Base-by-base conservation (phyloP, 35 echinoderm and acorn worm genomes). In the Apostichopus californicus region DNA sequence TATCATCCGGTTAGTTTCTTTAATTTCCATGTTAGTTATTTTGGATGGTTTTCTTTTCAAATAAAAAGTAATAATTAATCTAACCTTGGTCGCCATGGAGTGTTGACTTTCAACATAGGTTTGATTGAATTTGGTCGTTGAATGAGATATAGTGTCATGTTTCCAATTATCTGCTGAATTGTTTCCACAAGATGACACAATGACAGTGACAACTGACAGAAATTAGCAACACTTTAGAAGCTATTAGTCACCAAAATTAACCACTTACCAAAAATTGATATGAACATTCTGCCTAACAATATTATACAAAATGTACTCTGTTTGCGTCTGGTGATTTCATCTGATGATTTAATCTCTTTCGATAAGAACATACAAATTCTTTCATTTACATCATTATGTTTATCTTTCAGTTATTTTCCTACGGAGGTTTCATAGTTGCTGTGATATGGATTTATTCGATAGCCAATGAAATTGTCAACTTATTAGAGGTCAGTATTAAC, bases 401-500 rank as follows among this genome's bases (percentile, higher is more conserved):
- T 64, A 54, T 78, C 24, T 90, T 92, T 6, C 72, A 98, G 97
- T 26, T 85, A 65, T 96, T 94, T 96, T 87, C 97, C 55, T 98
- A 98, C 92, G 25, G 93, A 66, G 97, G 93, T 54, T 98, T 98
- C 83, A 54, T 96, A 17, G 94, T 98, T 56, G 95, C 97, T 57
- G 95, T 98, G 4, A 28, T 98, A 84, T 98, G 97, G 97, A 98
- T 98, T 17, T 98, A 98, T 66, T 94, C 90, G 8, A 93, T 93
- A 54, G 97, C 97, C 58, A 98, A 98, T 92, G 97, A 98, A 89
- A 96, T 98, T 82, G 97, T 98, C 11, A 98, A 98, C 86, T 73
- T 98, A 26, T 77, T 98, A 87, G 90, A 96, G 86, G 97, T 98
- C 66, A 91, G 81, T 61, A 9, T 61, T 61, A 61, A 61, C 58